phyloP scores from a whole-genome alignment of 2,113 vertebrate genomes.

The human region GRCh38 chr17:72474501-72475000 shows the following conservation, averaged over 20 bases:
- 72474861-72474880: background rate
- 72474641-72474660: background rate
- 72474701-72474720: background rate
- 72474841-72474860: constrained; percentile 44
- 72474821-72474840: background rate
- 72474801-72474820: background rate
- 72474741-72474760: background rate
- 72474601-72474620: background rate
- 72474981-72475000: background rate
- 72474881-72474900: background rate
- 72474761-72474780: constrained; percentile 36
- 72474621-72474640: background rate
- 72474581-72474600: background rate
- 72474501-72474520: background rate
- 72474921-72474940: background rate
- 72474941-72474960: background rate
- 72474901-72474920: background rate
- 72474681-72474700: background rate
- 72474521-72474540: background rate
- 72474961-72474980: background rate
- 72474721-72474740: background rate
- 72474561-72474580: background rate
- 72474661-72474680: background rate
- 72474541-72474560: background rate
- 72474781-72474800: constrained; percentile 11